Evolutionary conservation across 2,888 invertebrate genomes (phyloP).

Genomic region (Yponomeuta plumbellus): DNA sequence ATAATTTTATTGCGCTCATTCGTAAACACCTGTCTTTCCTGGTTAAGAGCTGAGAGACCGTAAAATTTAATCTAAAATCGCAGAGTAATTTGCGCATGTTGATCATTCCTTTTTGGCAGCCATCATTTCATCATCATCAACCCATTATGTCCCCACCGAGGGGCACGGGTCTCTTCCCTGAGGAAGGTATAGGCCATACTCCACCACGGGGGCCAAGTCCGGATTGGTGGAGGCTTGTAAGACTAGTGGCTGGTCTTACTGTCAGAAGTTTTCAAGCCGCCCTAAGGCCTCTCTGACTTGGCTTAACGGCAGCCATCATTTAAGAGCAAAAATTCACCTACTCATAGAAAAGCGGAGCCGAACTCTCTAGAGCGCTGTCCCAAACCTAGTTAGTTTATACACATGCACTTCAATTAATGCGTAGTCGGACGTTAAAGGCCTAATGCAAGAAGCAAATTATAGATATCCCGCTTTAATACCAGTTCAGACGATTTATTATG

Average conservation of each 20-base stretch:
- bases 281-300: no score
- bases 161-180: no score
- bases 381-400: background rate
- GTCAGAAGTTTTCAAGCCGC: no score
- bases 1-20: constrained; percentile 10
- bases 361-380: background rate
- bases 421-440: constrained; percentile 1
- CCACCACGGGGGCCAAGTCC: no score
- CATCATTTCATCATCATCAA: no score
- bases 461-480: constrained; percentile 30
- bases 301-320: no score
- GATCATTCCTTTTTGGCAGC: no score
- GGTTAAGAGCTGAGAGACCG: background rate
- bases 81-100: background rate
- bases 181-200: no score
- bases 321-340: background rate
- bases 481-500: constrained; percentile 33
- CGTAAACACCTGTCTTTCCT: constrained; percentile 10
- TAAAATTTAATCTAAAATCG: background rate
- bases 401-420: constrained; percentile 12
- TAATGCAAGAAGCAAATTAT: constrained; percentile 11
- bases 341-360: background rate
- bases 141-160: no score
- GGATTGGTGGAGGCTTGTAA: no score
- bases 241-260: no score